Evolutionary conservation across 2,797 vertebrate species (phyloP).

Genomic region (Pempheris klunzingeri): DNA sequence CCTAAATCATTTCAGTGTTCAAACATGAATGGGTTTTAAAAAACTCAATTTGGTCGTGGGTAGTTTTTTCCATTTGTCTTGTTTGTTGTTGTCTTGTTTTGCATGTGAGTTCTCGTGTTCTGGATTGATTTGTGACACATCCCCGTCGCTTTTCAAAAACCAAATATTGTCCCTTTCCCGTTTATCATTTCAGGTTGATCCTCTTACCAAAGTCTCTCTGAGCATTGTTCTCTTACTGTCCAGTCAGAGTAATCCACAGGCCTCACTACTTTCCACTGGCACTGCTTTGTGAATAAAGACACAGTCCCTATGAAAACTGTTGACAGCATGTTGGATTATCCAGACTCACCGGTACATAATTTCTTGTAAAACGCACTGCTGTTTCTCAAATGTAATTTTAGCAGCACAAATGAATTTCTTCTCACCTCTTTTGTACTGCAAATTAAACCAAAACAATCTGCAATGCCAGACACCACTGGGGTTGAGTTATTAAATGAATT

Average conservation of each 20-base stretch:
- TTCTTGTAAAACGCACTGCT: slow-evolving; percentile 2
- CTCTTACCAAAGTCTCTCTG: not conserved
- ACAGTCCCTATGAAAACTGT: not conserved
- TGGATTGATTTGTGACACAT: slow-evolving; percentile 13
- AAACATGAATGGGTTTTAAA: slow-evolving; percentile 12
- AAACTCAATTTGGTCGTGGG: slow-evolving; percentile 6
- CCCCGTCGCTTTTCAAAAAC: not conserved
- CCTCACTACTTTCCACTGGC: not conserved
- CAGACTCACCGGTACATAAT: not conserved
- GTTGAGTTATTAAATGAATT: not conserved
- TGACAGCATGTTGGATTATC: slow-evolving; percentile 14
- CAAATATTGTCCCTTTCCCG: not conserved
- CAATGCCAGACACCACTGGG: not conserved
- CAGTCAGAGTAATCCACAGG: not conserved
- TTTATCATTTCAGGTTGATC: not conserved
- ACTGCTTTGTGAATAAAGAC: not conserved
- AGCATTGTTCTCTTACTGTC: not conserved
- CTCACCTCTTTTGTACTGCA: not conserved
- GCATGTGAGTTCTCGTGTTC: slow-evolving; percentile 6
- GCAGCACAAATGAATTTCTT: slow-evolving; percentile 1
- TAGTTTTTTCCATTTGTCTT: not conserved
- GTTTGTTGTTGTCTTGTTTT: too few relatives aligned
- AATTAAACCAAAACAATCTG: not conserved
- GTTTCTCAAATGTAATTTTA: slow-evolving; percentile 20
- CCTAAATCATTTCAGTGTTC: slow-evolving; percentile 28